A percentile compares a stretch with the other conserved stretches of the same genome.
These are phyloP conservation scores for Yponomeuta cagnagella DNA, from an alignment of 2,888 invertebrate genomes.

Conservation along the genomic window DNA sequence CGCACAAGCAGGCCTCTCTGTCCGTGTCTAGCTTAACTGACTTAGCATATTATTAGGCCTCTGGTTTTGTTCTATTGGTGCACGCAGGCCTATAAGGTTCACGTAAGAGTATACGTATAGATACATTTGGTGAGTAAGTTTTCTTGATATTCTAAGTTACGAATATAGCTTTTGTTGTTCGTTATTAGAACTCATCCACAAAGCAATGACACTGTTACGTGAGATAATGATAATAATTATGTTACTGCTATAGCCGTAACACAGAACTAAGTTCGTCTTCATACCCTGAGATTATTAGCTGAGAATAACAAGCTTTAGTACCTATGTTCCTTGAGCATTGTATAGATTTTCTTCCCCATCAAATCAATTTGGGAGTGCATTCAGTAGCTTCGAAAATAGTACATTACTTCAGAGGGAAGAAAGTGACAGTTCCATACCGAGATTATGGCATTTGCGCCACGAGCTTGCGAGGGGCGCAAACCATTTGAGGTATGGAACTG, in stretches of 20 bases:
- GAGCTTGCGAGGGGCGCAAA: no score
- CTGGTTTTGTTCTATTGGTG: neutral
- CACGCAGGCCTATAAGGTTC: neutral
- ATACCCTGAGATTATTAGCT: neutral
- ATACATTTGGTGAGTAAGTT: neutral
- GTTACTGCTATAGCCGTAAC: neutral
- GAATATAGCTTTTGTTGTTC: constrained; percentile 3
- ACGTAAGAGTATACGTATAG: neutral
- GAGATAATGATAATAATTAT: neutral
- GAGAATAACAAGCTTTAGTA: neutral
- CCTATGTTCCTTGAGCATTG: no score
- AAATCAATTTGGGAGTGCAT: no score
- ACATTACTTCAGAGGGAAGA: no score
- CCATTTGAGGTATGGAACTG: no score
- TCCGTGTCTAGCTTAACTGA: no score
- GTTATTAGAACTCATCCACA: neutral
- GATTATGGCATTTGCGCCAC: no score
- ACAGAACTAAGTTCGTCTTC: neutral
- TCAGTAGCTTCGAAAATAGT: no score
- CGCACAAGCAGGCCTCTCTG: no score
- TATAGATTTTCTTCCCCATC: no score
- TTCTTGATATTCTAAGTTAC: neutral
- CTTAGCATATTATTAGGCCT: no score
- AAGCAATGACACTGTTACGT: neutral
- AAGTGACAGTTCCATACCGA: no score